Base-by-base conservation (phyloP, 1,140 invertebrate genomes). In the Ips nitidus region DNA sequence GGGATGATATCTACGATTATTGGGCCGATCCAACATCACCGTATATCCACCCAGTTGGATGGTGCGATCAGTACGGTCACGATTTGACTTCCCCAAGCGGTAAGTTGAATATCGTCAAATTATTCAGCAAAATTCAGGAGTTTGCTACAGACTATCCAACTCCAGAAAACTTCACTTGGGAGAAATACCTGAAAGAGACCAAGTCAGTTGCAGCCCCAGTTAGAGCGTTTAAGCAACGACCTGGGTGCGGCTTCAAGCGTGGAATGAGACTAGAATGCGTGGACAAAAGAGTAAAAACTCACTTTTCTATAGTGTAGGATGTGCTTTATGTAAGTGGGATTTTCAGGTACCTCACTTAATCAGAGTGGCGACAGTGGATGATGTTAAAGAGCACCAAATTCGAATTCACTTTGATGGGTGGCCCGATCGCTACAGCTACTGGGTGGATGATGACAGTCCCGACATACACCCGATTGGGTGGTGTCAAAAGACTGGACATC, bases 1-100 rank as follows among this genome's bases (percentile, higher is more conserved):
- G 95, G 94, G 91, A 94, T 77, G 90, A 94, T 77, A 89, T 91
- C 72, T 98, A 96, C 80, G 95, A 98, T 83, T 96, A 94, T 80
- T 98, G 95, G 95, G 88, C 92, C 55, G 90, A 95, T 77, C 88
- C 91, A 0, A 89, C 87, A 43, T 97, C 94, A 0, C 94, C 94
- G 0, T 94, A 94, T 77, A 95, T 98, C 63, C 94, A 97, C 85
- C 94, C 94, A 3, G 89, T 97, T 7, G 93, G 94, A 58, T 97
- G 94, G 94, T 96, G 94, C 78, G 86, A 92, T 74, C 87, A 93
- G 56, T 90, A 93, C 77, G 90, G 89, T 3, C 86, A 90, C 67
- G 82, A 86, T 59, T 82, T 98, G 3, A 94, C 93, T 38, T 92
- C 94, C 22, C 96, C 96, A 4, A 94, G 94, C 80, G 90, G 90